Percentiles rank a stretch among this genome's conserved stretches.
phyloP scores from a whole-genome alignment of 2,113 vertebrate species.

The Austrofundulus limnaeus region DNA sequence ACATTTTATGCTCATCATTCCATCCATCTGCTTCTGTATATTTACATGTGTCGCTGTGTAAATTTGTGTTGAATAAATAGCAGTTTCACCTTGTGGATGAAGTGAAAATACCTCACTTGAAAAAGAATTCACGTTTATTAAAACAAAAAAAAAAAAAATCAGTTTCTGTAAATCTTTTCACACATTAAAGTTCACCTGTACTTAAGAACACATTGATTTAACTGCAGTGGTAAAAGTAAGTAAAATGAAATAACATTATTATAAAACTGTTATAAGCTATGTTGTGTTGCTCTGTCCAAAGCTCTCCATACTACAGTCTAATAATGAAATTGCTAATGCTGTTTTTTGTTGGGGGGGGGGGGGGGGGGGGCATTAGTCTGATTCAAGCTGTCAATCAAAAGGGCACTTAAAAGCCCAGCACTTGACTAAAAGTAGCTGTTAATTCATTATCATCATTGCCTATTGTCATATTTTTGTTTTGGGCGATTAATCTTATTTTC shows the following conservation, averaged over 20 bases:
- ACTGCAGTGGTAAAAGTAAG: background rate
- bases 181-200: constrained; percentile 3
- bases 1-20: background rate
- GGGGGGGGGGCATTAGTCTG: background rate
- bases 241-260: constrained; percentile 3
- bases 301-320: background rate
- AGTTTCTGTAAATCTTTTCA: background rate
- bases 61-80: constrained; percentile 33
- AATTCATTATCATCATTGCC: constrained; percentile 24
- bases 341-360: too few species aligned
- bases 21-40: constrained; percentile 31
- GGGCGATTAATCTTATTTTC: constrained; percentile 32
- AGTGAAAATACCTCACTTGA: constrained; percentile 32
- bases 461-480: constrained; percentile 32
- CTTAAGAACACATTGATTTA: background rate
- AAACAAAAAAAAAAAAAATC: background rate
- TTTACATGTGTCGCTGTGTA: constrained; percentile 25
- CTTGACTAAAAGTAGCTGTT: constrained; percentile 17
- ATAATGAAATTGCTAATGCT: constrained; percentile 11
- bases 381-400: constrained; percentile 9
- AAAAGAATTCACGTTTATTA: constrained; percentile 6
- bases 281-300: constrained; percentile 15
- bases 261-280: constrained; percentile 19
- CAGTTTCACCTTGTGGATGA: constrained; percentile 13
- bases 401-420: background rate